Conservation (phyloP, 1,140 invertebrate genomes). For the Zelostemma sp. region DNA sequence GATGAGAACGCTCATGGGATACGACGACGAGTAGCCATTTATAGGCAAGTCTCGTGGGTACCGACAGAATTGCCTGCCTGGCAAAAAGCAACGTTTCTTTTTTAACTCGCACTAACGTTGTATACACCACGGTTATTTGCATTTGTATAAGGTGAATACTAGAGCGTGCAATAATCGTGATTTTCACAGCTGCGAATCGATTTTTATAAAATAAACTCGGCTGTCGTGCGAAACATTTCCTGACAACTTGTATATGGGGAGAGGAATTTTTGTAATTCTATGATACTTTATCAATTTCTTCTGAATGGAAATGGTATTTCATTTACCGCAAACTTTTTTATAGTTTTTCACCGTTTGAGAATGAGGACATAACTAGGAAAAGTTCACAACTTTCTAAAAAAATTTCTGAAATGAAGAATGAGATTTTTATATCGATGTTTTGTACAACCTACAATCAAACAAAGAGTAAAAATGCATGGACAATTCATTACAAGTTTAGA, state of each 20-base stretch:
- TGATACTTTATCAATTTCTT: too few species aligned
- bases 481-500: too few species aligned
- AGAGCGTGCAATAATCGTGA: conserved; percentile 10
- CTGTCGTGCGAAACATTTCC: not conserved
- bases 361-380: not conserved
- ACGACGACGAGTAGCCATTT: conserved; percentile 27
- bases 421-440: too few species aligned
- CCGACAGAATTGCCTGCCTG: conserved; percentile 53
- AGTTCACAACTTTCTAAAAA: too few species aligned
- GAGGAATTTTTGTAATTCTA: not conserved
- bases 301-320: too few species aligned
- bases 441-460: too few species aligned
- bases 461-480: too few species aligned
- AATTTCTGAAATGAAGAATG: too few species aligned
- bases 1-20: conserved; percentile 25
- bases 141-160: conserved; percentile 45
- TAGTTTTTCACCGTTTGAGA: too few species aligned
- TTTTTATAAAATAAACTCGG: conserved; percentile 10
- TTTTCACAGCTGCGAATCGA: conserved; percentile 16
- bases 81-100: conserved; percentile 42
- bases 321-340: too few species aligned
- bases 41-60: conserved; percentile 37
- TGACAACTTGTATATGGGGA: not conserved
- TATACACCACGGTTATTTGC: conserved; percentile 35
- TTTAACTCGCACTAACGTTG: conserved; percentile 28